Conservation (phyloP, 2,113 vertebrate species). For the Lampris megalopsis region DNA sequence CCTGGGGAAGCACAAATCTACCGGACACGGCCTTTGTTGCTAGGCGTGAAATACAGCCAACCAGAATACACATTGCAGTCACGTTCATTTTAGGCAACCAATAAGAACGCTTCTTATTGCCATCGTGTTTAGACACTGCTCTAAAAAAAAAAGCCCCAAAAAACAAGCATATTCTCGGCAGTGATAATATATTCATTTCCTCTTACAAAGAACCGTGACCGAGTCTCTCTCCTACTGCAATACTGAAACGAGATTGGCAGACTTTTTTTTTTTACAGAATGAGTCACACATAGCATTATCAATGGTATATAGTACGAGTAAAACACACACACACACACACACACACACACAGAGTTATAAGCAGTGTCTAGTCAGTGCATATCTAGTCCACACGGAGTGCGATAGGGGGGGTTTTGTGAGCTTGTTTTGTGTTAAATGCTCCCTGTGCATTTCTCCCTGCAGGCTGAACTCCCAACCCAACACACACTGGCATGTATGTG, state of each 20-base stretch:
- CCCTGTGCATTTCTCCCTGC: neutral
- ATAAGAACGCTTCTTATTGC: constrained; percentile 50
- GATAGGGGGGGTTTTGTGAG: neutral
- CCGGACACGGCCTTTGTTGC: constrained; percentile 64
- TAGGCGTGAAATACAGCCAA: constrained; percentile 65
- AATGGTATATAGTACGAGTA: neutral
- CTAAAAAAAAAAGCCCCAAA: constrained; percentile 11
- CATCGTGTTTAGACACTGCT: constrained; percentile 21
- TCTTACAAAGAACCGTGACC: neutral
- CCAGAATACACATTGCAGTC: constrained; percentile 50
- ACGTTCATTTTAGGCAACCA: constrained; percentile 50
- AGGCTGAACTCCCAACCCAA: constrained; percentile 5
- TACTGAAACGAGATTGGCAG: neutral
- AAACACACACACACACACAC: no score
- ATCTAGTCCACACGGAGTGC: neutral
- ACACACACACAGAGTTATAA: neutral
- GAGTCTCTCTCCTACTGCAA: neutral
- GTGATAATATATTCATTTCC: constrained; percentile 34
- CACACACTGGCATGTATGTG: neutral
- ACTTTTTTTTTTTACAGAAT: neutral
- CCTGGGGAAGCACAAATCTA: constrained; percentile 44
- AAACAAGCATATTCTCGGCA: constrained; percentile 29
- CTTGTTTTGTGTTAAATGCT: neutral
- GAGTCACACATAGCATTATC: neutral
- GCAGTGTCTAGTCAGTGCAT: neutral